Percentiles rank a stretch among this genome's conserved stretches.
phyloP scores from a whole-genome alignment of 2,888 invertebrate species.

The Cerastis leucographa region DNA sequence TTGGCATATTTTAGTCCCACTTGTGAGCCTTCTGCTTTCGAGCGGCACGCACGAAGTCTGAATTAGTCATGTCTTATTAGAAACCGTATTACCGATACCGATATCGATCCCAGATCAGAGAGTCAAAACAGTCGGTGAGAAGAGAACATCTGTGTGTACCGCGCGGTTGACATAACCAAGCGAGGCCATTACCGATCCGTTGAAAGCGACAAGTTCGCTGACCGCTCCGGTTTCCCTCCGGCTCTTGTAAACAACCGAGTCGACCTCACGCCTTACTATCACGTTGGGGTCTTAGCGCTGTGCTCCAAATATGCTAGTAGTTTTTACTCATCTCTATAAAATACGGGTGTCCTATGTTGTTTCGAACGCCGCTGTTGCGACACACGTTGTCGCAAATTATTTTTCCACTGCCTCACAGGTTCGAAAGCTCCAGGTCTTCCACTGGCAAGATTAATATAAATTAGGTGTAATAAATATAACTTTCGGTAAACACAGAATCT shows the following conservation, averaged over 20 bases:
- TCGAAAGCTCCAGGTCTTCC: too few relatives aligned
- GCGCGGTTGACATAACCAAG: constrained; percentile 20
- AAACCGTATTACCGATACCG: not conserved
- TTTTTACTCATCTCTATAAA: not conserved
- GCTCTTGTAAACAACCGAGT: not conserved
- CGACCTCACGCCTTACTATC: not conserved
- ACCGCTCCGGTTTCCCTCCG: constrained; percentile 28
- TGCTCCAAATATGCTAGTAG: not conserved
- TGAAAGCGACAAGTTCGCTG: constrained; percentile 46
- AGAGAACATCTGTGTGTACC: not conserved
- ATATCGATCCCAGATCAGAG: not conserved
- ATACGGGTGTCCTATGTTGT: too few relatives aligned
- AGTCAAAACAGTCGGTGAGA: not conserved
- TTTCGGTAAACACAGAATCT: too few relatives aligned
- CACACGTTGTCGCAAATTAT: too few relatives aligned
- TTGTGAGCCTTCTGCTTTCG: too few relatives aligned
- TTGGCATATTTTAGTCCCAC: not conserved
- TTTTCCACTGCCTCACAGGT: too few relatives aligned
- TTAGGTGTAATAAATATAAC: not conserved
- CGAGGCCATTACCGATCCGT: constrained; percentile 44
- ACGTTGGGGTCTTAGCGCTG: not conserved
- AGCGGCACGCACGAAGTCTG: not conserved
- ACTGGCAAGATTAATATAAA: not conserved
- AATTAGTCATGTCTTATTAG: not conserved
- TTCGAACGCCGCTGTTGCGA: too few relatives aligned